Percentiles rank a stretch among this genome's conserved stretches.
phyloP scores from a whole-genome alignment of 2,888 invertebrate species.

The Seira musarum region DNA sequence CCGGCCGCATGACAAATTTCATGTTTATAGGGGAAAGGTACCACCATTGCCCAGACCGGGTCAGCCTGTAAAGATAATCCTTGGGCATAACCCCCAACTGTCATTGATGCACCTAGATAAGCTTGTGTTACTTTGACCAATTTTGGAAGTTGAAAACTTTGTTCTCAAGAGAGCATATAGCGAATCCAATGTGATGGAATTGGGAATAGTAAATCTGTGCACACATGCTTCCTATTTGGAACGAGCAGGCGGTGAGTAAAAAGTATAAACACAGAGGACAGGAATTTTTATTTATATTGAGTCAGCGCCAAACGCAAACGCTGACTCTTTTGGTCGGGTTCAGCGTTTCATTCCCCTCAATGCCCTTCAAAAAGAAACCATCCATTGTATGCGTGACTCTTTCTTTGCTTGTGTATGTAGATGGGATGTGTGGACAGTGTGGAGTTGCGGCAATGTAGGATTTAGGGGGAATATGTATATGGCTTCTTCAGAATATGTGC shows the following conservation, averaged over 20 bases:
- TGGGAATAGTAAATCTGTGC: not conserved
- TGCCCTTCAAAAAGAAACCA: slow-evolving; percentile 57
- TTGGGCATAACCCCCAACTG: no score
- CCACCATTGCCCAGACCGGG: no score
- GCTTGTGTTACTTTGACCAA: not conserved
- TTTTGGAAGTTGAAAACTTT: not conserved
- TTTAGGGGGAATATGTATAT: not conserved
- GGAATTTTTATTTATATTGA: slow-evolving; percentile 33
- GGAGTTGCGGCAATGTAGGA: slow-evolving; percentile 6
- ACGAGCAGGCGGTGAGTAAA: not conserved
- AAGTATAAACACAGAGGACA: not conserved
- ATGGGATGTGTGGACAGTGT: not conserved
- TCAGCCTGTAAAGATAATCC: no score
- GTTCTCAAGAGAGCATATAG: no score
- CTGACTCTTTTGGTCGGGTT: slow-evolving; percentile 16
- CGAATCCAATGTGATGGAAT: no score
- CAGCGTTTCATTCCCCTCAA: slow-evolving; percentile 53
- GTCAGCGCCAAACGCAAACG: slow-evolving; percentile 48
- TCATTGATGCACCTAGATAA: no score
- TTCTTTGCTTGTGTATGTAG: not conserved
- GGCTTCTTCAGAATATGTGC: not conserved
- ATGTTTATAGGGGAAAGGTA: no score
- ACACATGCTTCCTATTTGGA: not conserved
- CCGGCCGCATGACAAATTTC: no score
- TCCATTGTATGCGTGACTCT: slow-evolving; percentile 57